These are phyloP conservation scores for Nebria salina DNA, from an alignment of 2,888 invertebrate species.

Conservation along the genomic window DNA sequence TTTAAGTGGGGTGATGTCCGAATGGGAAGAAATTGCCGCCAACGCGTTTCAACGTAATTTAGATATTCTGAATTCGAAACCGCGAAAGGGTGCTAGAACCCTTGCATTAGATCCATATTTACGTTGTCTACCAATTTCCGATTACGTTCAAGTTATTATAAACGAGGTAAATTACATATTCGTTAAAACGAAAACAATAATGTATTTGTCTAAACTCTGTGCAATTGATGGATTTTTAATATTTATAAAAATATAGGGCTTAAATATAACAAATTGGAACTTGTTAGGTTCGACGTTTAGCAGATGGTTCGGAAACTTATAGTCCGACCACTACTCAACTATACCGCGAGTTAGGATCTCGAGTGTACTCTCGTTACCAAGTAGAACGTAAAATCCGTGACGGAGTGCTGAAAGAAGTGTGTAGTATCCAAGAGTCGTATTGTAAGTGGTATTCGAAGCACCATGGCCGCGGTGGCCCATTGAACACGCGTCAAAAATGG, in stretches of 20 bases:
- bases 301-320: slow-evolving; percentile 82
- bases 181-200: too few species aligned
- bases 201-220: too few species aligned
- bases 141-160: slow-evolving; percentile 71
- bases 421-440: slow-evolving; percentile 58
- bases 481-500: slow-evolving; percentile 78
- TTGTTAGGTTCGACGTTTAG: slow-evolving; percentile 52
- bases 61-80: slow-evolving; percentile 70
- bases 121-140: slow-evolving; percentile 58
- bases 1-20: slow-evolving; percentile 69
- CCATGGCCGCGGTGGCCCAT: slow-evolving; percentile 47
- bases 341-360: slow-evolving; percentile 73
- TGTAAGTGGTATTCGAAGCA: slow-evolving; percentile 55
- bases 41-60: slow-evolving; percentile 77
- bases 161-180: slow-evolving; percentile 70
- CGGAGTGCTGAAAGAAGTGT: slow-evolving; percentile 74
- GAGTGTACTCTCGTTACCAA: slow-evolving; percentile 75
- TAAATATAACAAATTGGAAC: too few species aligned
- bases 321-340: slow-evolving; percentile 75
- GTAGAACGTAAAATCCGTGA: slow-evolving; percentile 72
- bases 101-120: slow-evolving; percentile 58
- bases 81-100: slow-evolving; percentile 53
- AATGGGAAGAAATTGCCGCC: slow-evolving; percentile 73
- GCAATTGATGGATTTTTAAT: too few species aligned
- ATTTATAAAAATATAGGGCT: too few species aligned